phyloP scores from a whole-genome alignment of 2,113 vertebrate species.

The Brachyhypopomus occidentalis region DNA sequence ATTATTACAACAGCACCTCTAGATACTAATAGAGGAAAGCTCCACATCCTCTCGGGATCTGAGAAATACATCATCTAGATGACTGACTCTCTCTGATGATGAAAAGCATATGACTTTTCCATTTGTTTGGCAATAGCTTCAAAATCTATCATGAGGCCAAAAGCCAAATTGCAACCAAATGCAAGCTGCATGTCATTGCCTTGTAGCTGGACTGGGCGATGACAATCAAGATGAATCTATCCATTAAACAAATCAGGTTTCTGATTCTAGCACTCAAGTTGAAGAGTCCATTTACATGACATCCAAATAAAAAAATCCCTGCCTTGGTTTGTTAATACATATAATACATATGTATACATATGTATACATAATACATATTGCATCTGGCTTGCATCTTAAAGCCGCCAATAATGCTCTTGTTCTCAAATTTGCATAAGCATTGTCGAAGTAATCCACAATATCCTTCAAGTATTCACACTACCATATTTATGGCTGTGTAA shows the following conservation, averaged over 20 bases:
- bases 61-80: constrained; percentile 22
- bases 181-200: too few species aligned
- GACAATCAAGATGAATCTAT: too few species aligned
- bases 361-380: too few species aligned
- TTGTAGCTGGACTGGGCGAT: too few species aligned
- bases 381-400: too few species aligned
- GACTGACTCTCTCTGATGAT: neutral
- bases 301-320: neutral
- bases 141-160: neutral
- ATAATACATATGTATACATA: too few species aligned
- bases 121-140: constrained; percentile 13
- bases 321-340: neutral
- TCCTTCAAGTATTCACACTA: neutral
- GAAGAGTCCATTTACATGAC: neutral
- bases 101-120: constrained; percentile 27
- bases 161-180: neutral
- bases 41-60: neutral
- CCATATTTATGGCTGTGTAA: neutral
- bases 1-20: constrained; percentile 22
- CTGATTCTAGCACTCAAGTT: neutral
- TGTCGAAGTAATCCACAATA: too few species aligned
- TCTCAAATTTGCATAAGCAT: too few species aligned
- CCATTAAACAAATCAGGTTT: neutral
- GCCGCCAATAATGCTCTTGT: too few species aligned
- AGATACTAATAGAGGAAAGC: constrained; percentile 35